Evolutionary conservation across 2,888 invertebrate species (phyloP).

Genomic region (Heteromurus nitidus): DNA sequence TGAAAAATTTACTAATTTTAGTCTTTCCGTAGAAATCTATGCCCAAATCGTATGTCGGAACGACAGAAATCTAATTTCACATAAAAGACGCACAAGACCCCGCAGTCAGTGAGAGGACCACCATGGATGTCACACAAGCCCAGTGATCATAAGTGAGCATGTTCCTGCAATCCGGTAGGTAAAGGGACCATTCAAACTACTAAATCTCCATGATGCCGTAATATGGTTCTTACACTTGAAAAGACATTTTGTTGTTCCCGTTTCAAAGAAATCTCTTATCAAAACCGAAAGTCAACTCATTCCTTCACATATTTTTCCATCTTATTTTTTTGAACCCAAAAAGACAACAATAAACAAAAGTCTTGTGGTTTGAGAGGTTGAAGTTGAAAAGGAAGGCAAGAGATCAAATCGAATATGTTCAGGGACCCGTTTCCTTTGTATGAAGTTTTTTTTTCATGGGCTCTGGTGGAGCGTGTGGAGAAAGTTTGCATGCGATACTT

Average conservation of each 20-base stretch:
- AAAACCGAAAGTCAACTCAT: conserved; percentile 35
- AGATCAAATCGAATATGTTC: no score
- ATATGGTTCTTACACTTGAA: conserved; percentile 32
- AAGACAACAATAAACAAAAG: neutral
- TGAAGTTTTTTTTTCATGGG: no score
- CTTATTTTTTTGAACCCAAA: neutral
- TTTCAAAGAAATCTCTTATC: conserved; percentile 15
- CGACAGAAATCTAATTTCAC: conserved; percentile 50
- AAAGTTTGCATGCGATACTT: no score
- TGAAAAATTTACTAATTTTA: no score
- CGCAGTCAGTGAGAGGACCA: conserved; percentile 54
- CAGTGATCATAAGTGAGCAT: conserved; percentile 19
- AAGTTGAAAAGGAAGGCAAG: no score
- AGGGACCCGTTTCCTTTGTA: no score
- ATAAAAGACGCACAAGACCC: no score
- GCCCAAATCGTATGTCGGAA: neutral
- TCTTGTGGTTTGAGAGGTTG: no score
- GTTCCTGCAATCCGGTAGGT: conserved; percentile 2
- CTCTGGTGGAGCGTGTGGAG: no score
- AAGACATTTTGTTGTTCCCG: conserved; percentile 40
- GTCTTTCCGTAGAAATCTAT: conserved; percentile 7
- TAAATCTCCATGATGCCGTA: neutral
- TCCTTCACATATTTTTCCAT: conserved; percentile 15
- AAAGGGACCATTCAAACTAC: neutral
- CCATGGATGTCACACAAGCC: conserved; percentile 46